Conservation (phyloP, 2,888 invertebrate genomes). For the Xiphydria camelus region DNA sequence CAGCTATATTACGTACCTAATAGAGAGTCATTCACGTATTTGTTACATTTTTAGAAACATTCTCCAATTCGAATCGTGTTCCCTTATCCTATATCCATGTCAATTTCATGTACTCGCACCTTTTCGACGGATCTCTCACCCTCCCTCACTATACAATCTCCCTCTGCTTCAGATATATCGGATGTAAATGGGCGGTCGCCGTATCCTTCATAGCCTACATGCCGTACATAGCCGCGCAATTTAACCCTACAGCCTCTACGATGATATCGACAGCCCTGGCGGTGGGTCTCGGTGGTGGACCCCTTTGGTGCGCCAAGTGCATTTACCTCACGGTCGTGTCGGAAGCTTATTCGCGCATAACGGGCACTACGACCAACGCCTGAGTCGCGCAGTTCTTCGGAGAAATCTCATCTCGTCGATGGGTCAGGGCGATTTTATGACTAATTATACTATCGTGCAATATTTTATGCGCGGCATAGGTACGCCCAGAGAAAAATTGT, state of each 20-base stretch:
- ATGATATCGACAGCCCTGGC: constrained; percentile 67
- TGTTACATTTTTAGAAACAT: too few relatives aligned
- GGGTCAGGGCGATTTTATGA: too few relatives aligned
- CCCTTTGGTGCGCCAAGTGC: constrained; percentile 73
- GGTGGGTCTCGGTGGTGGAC: constrained; percentile 69
- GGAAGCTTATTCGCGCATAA: constrained; percentile 64
- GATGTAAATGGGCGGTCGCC: constrained; percentile 71
- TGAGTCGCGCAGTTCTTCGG: constrained; percentile 70
- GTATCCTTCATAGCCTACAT: constrained; percentile 68
- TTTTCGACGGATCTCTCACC: too few relatives aligned
- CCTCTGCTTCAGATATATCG: constrained; percentile 62
- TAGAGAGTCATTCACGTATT: too few relatives aligned
- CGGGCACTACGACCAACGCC: constrained; percentile 62
- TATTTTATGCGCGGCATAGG: too few relatives aligned
- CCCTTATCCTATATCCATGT: too few relatives aligned
- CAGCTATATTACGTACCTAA: too few relatives aligned
- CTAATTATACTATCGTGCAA: too few relatives aligned
- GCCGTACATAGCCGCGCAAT: constrained; percentile 71
- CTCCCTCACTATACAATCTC: too few relatives aligned
- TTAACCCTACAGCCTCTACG: constrained; percentile 67
- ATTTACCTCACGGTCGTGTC: constrained; percentile 71
- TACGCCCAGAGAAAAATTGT: too few relatives aligned
- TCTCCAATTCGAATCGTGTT: too few relatives aligned
- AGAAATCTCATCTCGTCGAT: constrained; percentile 70
- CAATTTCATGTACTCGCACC: too few relatives aligned